Conservation (phyloP, 2,113 vertebrate genomes). For the Conger conger region DNA sequence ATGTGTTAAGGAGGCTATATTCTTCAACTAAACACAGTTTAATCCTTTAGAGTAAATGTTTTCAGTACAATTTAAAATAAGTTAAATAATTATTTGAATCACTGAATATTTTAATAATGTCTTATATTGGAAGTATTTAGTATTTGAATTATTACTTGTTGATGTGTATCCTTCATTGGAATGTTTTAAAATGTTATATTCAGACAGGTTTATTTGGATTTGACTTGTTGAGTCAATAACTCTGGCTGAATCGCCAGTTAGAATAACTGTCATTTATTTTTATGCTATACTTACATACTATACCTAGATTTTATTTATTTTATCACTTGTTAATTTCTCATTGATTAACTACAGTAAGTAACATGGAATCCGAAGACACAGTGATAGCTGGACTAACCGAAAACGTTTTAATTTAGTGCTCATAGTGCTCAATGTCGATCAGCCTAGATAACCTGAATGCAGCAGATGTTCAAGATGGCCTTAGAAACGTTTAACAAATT, state of each 20-base stretch:
- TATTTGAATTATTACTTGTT: background rate
- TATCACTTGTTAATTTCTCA: background rate
- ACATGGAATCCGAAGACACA: background rate
- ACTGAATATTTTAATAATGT: too few relatives aligned
- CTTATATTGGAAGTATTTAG: too few relatives aligned
- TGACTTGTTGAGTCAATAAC: background rate
- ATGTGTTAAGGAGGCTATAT: background rate
- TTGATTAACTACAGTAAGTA: background rate
- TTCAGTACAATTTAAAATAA: background rate
- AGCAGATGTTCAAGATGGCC: background rate
- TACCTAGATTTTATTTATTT: background rate
- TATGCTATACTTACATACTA: background rate
- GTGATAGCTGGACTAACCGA: background rate
- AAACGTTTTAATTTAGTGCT: background rate
- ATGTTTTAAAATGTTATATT: background rate
- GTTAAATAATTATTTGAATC: too few relatives aligned
- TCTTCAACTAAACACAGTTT: background rate
- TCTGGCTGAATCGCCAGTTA: background rate
- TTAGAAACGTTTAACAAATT: conserved; percentile 1
- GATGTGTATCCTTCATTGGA: background rate
- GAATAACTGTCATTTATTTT: background rate
- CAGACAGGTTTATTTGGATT: background rate
- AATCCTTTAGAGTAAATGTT: background rate
- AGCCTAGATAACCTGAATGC: background rate
- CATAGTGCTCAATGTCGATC: background rate